phyloP scores from a whole-genome alignment of 2,113 vertebrate species.

The Trematomus loennbergii region DNA sequence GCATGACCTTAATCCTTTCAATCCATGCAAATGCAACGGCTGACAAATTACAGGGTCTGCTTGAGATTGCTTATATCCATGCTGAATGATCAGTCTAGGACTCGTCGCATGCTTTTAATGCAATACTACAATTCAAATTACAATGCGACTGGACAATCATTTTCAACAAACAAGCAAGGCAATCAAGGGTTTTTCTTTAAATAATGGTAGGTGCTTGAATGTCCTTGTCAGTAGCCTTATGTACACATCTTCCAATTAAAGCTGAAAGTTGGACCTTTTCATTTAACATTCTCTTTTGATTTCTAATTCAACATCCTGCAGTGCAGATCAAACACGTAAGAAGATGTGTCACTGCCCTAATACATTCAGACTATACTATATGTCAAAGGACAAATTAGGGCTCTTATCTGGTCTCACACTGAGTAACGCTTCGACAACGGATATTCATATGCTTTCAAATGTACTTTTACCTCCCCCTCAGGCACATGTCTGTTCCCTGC shows the following conservation, averaged over 20 bases:
- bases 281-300: slow-evolving; percentile 14
- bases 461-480: slow-evolving; percentile 2
- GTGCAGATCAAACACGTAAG: slow-evolving; percentile 4
- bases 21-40: not conserved
- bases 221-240: not conserved
- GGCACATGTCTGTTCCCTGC: slow-evolving; percentile 8
- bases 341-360: slow-evolving; percentile 37
- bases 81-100: not conserved
- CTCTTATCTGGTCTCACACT: slow-evolving; percentile 11
- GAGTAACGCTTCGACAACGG: slow-evolving; percentile 19
- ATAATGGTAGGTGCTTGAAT: not conserved
- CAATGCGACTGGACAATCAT: not conserved
- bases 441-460: slow-evolving; percentile 31
- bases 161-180: not conserved
- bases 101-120: too few relatives aligned
- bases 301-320: slow-evolving; percentile 8
- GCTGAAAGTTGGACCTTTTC: too few relatives aligned
- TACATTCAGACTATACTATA: slow-evolving; percentile 27
- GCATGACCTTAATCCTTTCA: not conserved
- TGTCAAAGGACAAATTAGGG: slow-evolving; percentile 37
- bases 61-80: not conserved
- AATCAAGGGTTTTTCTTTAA: not conserved
- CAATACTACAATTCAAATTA: not conserved
- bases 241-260: too few relatives aligned
- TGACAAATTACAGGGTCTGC: not conserved